These are phyloP conservation scores for Styela plicata DNA, from an alignment of 23 tunicate genomes.

Conservation along the genomic window DNA sequence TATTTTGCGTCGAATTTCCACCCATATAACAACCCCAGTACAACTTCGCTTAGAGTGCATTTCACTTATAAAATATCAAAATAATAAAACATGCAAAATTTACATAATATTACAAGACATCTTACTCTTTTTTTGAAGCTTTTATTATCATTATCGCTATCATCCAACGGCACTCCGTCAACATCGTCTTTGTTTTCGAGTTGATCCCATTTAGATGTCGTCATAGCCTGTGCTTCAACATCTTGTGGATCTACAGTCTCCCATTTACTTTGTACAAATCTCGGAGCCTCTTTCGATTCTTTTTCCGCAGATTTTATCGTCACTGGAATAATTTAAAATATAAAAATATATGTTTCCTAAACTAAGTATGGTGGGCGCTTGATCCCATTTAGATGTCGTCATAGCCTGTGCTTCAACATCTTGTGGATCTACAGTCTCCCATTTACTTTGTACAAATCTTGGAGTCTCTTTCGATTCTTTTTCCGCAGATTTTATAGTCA, in stretches of 20 bases:
- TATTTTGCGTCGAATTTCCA: too few relatives aligned
- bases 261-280: constrained; percentile 92
- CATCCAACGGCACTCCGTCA: constrained; percentile 76
- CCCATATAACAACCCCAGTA: too few relatives aligned
- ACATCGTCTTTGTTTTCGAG: constrained; percentile 58
- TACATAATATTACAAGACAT: too few relatives aligned
- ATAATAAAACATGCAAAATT: too few relatives aligned
- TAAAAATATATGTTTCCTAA: too few relatives aligned
- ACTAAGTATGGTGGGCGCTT: too few relatives aligned
- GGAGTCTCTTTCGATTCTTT: constrained; percentile 20
- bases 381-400: constrained; percentile 98
- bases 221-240: constrained; percentile 96
- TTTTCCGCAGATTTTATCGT: neutral
- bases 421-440: constrained; percentile 95
- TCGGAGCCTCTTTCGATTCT: constrained; percentile 22
- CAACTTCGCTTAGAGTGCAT: too few relatives aligned
- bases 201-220: constrained; percentile 94
- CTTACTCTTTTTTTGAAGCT: too few relatives aligned
- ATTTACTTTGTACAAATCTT: constrained; percentile 80
- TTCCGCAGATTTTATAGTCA: neutral
- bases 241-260: constrained; percentile 93
- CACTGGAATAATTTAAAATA: too few relatives aligned
- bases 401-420: constrained; percentile 95
- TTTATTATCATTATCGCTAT: neutral
- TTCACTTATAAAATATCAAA: too few relatives aligned